phyloP scores from a whole-genome alignment of 2,797 vertebrate genomes.

The Syngnathus rostellatus region DNA sequence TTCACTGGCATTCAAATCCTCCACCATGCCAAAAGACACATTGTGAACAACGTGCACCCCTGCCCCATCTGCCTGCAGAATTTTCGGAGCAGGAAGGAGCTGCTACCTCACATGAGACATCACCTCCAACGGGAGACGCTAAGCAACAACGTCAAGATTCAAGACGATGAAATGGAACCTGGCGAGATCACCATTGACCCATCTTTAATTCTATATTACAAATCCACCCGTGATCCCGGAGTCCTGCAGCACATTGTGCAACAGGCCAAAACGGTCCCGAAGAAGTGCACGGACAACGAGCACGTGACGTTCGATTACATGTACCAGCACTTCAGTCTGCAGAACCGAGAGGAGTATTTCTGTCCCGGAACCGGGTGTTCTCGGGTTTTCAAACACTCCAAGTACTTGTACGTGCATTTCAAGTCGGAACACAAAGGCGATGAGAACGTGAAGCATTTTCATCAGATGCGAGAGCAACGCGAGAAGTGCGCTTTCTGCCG shows the following conservation, averaged over 20 bases:
- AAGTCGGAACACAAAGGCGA: slow-evolving; percentile 87
- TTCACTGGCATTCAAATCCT: slow-evolving; percentile 81
- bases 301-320: slow-evolving; percentile 89
- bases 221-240: slow-evolving; percentile 68
- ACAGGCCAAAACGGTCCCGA: slow-evolving; percentile 57
- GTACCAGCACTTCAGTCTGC: slow-evolving; percentile 76
- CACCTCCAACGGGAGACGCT: slow-evolving; percentile 78
- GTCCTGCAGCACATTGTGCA: slow-evolving; percentile 67
- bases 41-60: slow-evolving; percentile 72
- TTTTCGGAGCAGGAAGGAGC: slow-evolving; percentile 83
- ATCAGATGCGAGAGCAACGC: slow-evolving; percentile 87
- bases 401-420: slow-evolving; percentile 91
- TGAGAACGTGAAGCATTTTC: slow-evolving; percentile 87
- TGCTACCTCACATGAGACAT: slow-evolving; percentile 84
- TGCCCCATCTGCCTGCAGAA: slow-evolving; percentile 87
- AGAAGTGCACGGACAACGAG: slow-evolving; percentile 60
- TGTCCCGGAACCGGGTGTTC: slow-evolving; percentile 88
- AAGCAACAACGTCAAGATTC: slow-evolving; percentile 51
- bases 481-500: slow-evolving; percentile 92
- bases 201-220: slow-evolving; percentile 69
- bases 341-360: slow-evolving; percentile 87
- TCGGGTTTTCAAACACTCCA: slow-evolving; percentile 89
- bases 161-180: slow-evolving; percentile 66
- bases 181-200: slow-evolving; percentile 71
- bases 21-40: slow-evolving; percentile 92